These are phyloP conservation scores for Microvelia longipes DNA, from an alignment of 1,140 invertebrate species.

Conservation along the genomic window DNA sequence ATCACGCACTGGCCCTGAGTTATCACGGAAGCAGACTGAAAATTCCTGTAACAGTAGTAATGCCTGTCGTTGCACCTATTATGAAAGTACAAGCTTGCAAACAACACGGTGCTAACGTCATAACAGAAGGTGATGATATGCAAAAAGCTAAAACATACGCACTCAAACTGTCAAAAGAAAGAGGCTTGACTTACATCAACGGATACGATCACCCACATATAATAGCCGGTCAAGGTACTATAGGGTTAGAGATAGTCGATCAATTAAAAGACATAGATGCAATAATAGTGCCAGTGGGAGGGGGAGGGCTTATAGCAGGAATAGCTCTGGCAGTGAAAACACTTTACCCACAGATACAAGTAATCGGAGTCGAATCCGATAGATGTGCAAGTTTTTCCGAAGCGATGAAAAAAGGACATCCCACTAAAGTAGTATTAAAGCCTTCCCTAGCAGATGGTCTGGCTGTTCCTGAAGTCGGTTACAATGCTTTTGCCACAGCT, in stretches of 20 bases:
- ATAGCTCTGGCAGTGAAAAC: constrained; percentile 74
- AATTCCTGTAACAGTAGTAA: constrained; percentile 80
- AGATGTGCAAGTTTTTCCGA: constrained; percentile 67
- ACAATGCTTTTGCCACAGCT: constrained; percentile 71
- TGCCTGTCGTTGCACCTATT: constrained; percentile 78
- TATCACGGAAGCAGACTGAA: constrained; percentile 70
- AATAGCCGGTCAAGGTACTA: constrained; percentile 82
- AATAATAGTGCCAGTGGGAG: constrained; percentile 71
- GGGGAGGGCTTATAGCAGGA: constrained; percentile 77
- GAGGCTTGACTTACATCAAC: constrained; percentile 64
- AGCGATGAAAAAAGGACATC: constrained; percentile 54
- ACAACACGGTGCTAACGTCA: constrained; percentile 66
- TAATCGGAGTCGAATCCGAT: constrained; percentile 79
- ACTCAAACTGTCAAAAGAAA: constrained; percentile 52
- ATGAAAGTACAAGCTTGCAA: constrained; percentile 85
- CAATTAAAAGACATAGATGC: constrained; percentile 62
- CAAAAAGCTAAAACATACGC: constrained; percentile 67
- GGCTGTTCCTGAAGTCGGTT: constrained; percentile 75
- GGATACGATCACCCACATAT: constrained; percentile 88
- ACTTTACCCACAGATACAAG: constrained; percentile 56
- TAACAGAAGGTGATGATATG: constrained; percentile 72
- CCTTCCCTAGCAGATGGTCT: constrained; percentile 81
- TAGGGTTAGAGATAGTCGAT: constrained; percentile 79
- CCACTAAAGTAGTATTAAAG: constrained; percentile 46
- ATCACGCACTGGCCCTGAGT: constrained; percentile 74